These are phyloP conservation scores for Terrapene triunguis DNA, from an alignment of 2,113 vertebrate genomes.

Conservation along the genomic window DNA sequence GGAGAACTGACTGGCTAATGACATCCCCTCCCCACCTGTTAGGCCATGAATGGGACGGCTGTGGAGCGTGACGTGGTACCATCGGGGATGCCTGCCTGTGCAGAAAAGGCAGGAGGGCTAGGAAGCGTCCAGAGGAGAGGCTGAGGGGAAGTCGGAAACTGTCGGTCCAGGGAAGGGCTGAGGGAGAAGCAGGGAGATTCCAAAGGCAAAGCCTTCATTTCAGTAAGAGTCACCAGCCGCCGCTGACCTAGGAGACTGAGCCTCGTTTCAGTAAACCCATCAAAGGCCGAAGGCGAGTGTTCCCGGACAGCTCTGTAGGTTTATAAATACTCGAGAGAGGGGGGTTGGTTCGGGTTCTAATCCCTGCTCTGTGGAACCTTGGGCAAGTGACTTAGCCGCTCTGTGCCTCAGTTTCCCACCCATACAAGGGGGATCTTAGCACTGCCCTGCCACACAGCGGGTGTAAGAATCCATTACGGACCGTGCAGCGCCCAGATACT, in stretches of 20 bases:
- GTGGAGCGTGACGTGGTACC: no score
- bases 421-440: neutral
- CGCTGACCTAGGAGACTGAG: no score
- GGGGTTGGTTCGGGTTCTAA: neutral
- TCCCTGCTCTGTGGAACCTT: neutral
- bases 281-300: neutral
- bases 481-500: neutral
- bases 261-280: no score
- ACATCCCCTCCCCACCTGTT: neutral
- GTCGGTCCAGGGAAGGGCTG: no score
- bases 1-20: neutral
- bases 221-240: no score
- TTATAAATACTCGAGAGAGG: neutral
- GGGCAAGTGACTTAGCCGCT: neutral
- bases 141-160: neutral
- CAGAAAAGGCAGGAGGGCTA: no score
- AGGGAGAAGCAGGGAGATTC: no score
- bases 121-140: no score
- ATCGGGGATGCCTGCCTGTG: no score
- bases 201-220: no score
- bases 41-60: neutral
- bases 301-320: neutral
- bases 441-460: no score
- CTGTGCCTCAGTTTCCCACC: neutral
- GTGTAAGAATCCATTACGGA: neutral